Evolutionary conservation across 2,888 invertebrate species (phyloP), one percentile per base, ranked within the genome.

Genomic region (Hirtodrosophila confusa): DNA sequence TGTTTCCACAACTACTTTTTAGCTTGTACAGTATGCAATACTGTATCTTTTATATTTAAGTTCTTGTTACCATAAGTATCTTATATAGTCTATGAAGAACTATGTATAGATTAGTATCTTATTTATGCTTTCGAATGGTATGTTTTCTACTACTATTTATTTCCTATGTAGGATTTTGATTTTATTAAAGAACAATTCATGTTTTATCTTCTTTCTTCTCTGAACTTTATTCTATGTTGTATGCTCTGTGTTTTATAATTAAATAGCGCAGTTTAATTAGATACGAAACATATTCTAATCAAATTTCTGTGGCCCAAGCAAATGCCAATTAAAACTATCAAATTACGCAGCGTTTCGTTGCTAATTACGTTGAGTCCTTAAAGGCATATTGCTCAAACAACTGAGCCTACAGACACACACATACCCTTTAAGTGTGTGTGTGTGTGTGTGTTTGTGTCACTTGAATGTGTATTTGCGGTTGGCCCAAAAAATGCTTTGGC

Each of bases 251-350:
- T 23, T 11, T 17, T 24, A 7, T 33, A 73, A 71, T 73, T 74
- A 58, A 35, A 58, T 53, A 8, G 49, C 44, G 29, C 37, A 33
- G 17, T 41, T 74, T 73, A 70, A 74, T 74, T 75, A 75, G 70
- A 75, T 75, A 43, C 65, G 37, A 17, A 44, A 49, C 64, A 67
- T 51, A 68, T 70, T 74, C 67, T 79, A 71, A 80, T 85, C 75
- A 75, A 86, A 79, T 83, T 75, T 67, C 86, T 58, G 43, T 61
- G 74, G 61, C 48, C 24, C 43, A 62, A 51, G 60, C 68, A 58
- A 82, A 83, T 72, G 54, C 73, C 80, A 86, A 82, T 82, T 86
- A 82, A 86, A 82, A 86, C 83, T 86, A 82, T 82, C 83, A 86
- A 75, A 86, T 82, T 78, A 86, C 86, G 70, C 36, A 61, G 45